phyloP scores from a whole-genome alignment of 2,888 invertebrate species.

The Phasia obesa region DNA sequence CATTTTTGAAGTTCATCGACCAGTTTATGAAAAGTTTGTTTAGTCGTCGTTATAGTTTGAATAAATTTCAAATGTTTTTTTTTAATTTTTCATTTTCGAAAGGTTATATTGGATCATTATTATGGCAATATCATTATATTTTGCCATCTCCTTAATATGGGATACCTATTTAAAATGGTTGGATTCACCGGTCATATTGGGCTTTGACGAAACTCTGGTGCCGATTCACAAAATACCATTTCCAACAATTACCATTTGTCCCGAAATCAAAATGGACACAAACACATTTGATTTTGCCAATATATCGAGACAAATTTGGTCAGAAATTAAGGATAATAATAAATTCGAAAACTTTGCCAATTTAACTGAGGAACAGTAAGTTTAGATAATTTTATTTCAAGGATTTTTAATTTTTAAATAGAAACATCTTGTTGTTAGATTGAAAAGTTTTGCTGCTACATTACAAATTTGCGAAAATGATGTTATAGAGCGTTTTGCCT shows the following conservation, averaged over 20 bases:
- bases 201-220: conserved; percentile 80
- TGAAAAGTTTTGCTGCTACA: conserved; percentile 77
- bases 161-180: conserved; percentile 79
- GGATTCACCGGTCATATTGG: conserved; percentile 79
- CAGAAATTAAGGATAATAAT: conserved; percentile 70
- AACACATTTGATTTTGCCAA: conserved; percentile 77
- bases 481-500: conserved; percentile 75
- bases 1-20: conserved; percentile 79
- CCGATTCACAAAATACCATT: conserved; percentile 80
- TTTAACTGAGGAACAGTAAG: conserved; percentile 73
- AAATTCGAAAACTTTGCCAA: conserved; percentile 66
- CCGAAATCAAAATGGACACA: conserved; percentile 80
- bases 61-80: neutral
- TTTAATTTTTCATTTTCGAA: conserved; percentile 18
- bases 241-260: conserved; percentile 81
- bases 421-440: conserved; percentile 68
- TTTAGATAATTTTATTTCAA: neutral
- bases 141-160: conserved; percentile 78
- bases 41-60: neutral
- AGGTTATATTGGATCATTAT: conserved; percentile 79
- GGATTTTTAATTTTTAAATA: neutral
- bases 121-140: conserved; percentile 78
- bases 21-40: conserved; percentile 79
- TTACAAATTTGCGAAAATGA: conserved; percentile 80
- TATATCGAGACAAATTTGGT: conserved; percentile 74